Base-by-base conservation (phyloP, 2,797 vertebrate species). In the Coendou prehensilis region DNA sequence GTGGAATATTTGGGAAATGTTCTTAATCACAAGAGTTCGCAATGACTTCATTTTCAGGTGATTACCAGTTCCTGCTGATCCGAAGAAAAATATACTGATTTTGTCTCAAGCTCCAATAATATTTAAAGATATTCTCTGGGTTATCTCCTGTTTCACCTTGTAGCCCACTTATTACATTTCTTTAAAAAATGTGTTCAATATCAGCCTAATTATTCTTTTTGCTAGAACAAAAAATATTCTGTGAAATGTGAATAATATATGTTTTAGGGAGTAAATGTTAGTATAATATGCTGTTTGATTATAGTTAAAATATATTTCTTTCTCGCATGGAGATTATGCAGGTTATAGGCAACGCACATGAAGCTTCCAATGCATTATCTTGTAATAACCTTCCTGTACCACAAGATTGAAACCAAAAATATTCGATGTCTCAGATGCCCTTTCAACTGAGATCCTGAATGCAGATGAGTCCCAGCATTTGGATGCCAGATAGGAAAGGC, bases 11-110 rank as follows among this genome's bases (percentile, higher is more conserved):
- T 87, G 59, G 56, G 10, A 75, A 83, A 79, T 82, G 13, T 50
- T 76, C 26, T 28, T 69, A 18, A 89, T 71, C 9, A 22, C 7
- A 57, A 54, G 5, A 23, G 22, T 6, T 37, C n/a, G 83, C n/a
- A 83, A 45, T 89, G 20, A 79, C 47, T 94, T 64, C 22, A 83
- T 67, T 97, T 94, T 85, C 26, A 33, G 13, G 11, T 87, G 28
- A 78, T 47, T 30, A 45, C 28, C 18, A 20, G 1, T 86, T 50
- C 50, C 30, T 84, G 18, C 15, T 64, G 11, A 61, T 56, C 15
- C 89, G 17, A 91, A 17, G n/a, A 33, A 73, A 91, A 83, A 83
- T 5, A 61, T 1, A 85, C 20, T 54, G 33, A 91, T n/a, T 82
- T 78, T 85, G 4, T 52, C 30, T 67, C 26, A 86, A 75, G 76